These are phyloP conservation scores for Meloidogyne exigua DNA, from an alignment of 1,140 invertebrate genomes.

Conservation along the genomic window DNA sequence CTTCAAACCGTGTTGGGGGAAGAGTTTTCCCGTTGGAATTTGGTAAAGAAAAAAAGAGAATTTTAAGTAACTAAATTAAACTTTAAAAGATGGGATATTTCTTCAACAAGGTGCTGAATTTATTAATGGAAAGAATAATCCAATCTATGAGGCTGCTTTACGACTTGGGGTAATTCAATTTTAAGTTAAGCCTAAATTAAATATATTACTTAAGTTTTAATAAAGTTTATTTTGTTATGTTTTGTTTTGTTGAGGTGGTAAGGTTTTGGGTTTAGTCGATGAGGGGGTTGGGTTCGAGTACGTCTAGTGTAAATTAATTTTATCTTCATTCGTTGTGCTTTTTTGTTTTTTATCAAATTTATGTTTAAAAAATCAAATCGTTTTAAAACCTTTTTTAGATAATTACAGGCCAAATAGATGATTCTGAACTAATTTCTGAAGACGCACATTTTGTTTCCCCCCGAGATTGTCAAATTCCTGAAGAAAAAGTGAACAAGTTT, in stretches of 20 bases:
- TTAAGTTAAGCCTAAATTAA: too few species aligned
- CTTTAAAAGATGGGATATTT: slow-evolving; percentile 29
- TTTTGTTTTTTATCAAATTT: neutral
- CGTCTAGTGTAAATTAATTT: neutral
- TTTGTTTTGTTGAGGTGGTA: neutral
- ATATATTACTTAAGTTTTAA: too few species aligned
- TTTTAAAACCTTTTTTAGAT: slow-evolving; percentile 10
- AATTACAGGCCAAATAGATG: slow-evolving; percentile 24
- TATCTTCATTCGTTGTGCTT: neutral
- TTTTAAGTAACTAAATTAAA: neutral
- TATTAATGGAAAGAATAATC: slow-evolving; percentile 39
- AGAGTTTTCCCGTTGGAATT: slow-evolving; percentile 36
- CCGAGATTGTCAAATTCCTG: neutral
- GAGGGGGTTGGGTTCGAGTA: neutral
- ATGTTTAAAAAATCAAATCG: neutral
- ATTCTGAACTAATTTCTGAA: slow-evolving; percentile 12
- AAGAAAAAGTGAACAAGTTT: slow-evolving; percentile 16
- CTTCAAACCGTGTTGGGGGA: slow-evolving; percentile 33
- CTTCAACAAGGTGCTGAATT: slow-evolving; percentile 41
- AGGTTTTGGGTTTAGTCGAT: neutral
- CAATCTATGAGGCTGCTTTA: slow-evolving; percentile 27
- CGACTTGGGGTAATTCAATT: slow-evolving; percentile 1
- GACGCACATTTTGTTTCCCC: neutral
- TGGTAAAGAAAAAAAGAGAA: slow-evolving; percentile 15
- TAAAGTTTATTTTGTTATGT: too few species aligned